Evolutionary conservation across 2,797 vertebrate species (phyloP), one percentile per base, ranked within the genome.

Genomic region (Chanos chanos): DNA sequence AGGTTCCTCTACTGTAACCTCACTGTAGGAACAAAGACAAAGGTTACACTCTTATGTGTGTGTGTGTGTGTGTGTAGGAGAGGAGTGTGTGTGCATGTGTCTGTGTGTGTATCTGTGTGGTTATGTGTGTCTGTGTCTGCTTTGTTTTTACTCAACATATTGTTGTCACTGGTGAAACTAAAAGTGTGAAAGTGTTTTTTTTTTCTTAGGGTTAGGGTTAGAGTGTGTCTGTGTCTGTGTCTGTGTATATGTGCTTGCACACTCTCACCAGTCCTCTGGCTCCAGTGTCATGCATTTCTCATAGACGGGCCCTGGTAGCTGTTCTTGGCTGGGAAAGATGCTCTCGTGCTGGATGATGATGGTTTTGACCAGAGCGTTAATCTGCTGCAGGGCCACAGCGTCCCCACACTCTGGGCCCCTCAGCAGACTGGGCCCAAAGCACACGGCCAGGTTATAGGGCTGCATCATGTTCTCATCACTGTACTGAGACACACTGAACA

Each of bases 401-500:
- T 94, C 90, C 4, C 90, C 89, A 1, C 86, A 88, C 0, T 82
- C 48, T 1, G 79, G 79, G 7, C 89, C 86, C 1, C 89, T 78
- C 37, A 94, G 77, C 63, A 96, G 83, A 1, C 89, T 94, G 16
- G 94, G 94, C n/a, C 94, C 94, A 1, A 96, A 96, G 76, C 94
- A 96, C 68, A 96, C 93, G 0, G 93, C 94, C 79, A 96, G 65
- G 77, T 95, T 96, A 78, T 94, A 94, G 3, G 93, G 89, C 67
- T 93, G 91, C 94, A 96, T 96, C 94, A 96, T 94, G 86, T 96
- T 96, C 84, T 95, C 93, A 0, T 95, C 93, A 0, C 94, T 95
- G 81, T 94, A 94, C 80, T 94, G 90, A 41, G 94, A 89, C 63
- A 96, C 82, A 66, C 94, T 96, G 44, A 4, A 62, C 12, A 59